Base-by-base conservation (phyloP, 2,888 invertebrate species). In the Priocnemis perturbator region DNA sequence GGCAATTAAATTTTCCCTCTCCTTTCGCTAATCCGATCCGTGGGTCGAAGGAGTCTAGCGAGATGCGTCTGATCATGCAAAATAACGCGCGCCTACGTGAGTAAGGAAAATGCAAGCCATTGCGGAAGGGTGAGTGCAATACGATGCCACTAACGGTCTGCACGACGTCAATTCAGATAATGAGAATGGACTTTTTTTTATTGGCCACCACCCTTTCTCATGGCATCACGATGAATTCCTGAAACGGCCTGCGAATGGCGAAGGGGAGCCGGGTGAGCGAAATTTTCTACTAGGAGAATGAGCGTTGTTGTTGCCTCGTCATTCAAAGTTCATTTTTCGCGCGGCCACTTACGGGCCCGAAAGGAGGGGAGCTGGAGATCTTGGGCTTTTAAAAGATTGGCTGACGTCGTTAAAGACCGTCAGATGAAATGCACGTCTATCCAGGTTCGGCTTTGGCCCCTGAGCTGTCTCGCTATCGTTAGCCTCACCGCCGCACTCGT, bases 311-410 rank as follows among this genome's bases (percentile, higher is more conserved):
- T 71, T 77, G 78, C 77, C 67, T 44, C 76, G 83, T 84, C 84
- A 84, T 79, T 61, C 73, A 19, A 48, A 70, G 62, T 79, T 83
- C 85, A 84, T 84, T 83, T 84, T 81, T 84, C 78, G 78, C 76
- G 61, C 52, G 62, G 62, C 77, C 74, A 64, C 61, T 77, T 71
- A 71, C 19, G 20, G 56, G 11, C 4, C 37, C 4, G 37, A 37
- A 11, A 53, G 26, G 37, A 11, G 37, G 37, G 37, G 37, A 11
- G 37, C 7, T 9, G 7, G 37, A 37, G 37, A 64, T 56, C 60
- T 60, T 23, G 2, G 52, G 64, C 58, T 68, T 61, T 50, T 30
- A 57, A 53, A 64, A 59, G 56, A 48, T 57, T 45, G 37, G 56
- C 58, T 55, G 15, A 19, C 21, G 58, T 57, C 61, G 9, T 70